Base-by-base conservation (phyloP, 2,113 vertebrate genomes). In the Oreochromis aureus region DNA sequence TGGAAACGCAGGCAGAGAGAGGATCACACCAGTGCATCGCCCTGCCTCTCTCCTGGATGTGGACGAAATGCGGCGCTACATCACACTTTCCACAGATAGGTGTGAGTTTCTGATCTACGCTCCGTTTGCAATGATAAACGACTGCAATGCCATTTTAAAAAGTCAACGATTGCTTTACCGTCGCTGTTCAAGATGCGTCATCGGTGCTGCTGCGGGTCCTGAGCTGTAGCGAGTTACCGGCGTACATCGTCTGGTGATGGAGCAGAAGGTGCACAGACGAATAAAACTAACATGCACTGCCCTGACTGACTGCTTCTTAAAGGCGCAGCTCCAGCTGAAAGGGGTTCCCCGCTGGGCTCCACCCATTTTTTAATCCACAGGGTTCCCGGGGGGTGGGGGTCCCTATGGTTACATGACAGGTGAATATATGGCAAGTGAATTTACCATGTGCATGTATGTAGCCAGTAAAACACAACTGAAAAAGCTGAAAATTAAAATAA, bases 291-390 rank as follows among this genome's bases (percentile, higher is more conserved):
- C 82, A 87, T 5, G 85, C 82, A 27, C 69, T 15, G 89, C 53
- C 82, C 27, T 84, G 39, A 24, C 84, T 59, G 41, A 46, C 69
- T 30, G 87, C 55, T 66, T 89, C 93, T 96, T 96, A 96, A 96
- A 96, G 95, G 79, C 19, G 41, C 94, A 96, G 89, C 87, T 5
- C 19, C 55, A 10, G 18, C 5, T 15, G 59, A 5, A 2, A n/a
- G 83, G 82, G 58, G 34, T 83, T 81, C 55, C 81, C 84, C 82
- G 1, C 82, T 36, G 76, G 13, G 71, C 54, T 56, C 80, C 80
- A 51, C 85, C 79, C 84, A 53, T 78, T 13, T 78, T 32, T 69
- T 5, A 39, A 53, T 53, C 10, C 27, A 53, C 46, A 32, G 73
- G 18, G 16, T 66, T 7, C 34, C 10, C 18, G 69, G 16, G 71